phyloP scores from a whole-genome alignment of 2,797 vertebrate species.

The Acanthis flammea region DNA sequence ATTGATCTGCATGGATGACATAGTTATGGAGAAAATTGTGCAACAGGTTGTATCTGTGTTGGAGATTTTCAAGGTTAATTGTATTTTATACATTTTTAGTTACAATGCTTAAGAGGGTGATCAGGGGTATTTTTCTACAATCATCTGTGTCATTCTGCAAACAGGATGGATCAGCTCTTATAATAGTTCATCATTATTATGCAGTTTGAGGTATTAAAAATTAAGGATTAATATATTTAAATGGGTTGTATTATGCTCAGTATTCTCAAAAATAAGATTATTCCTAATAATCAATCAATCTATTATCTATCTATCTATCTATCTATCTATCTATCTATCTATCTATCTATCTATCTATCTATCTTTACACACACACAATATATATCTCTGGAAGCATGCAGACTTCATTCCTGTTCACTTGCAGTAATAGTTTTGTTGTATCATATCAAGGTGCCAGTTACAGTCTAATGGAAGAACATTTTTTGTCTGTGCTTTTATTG shows the following conservation, averaged over 20 bases:
- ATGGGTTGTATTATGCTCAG: neutral
- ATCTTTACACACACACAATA: neutral
- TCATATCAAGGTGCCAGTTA: neutral
- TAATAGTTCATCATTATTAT: neutral
- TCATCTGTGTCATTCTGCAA: neutral
- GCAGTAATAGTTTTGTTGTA: neutral
- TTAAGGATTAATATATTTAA: neutral
- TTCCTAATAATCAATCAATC: neutral
- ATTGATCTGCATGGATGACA: neutral
- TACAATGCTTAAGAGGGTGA: neutral
- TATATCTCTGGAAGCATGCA: neutral
- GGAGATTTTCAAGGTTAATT: neutral
- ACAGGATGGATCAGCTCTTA: neutral
- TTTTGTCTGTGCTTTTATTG: neutral
- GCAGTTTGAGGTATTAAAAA: neutral
- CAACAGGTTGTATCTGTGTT: neutral
- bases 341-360: neutral
- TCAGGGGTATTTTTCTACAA: neutral
- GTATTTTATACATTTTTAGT: neutral
- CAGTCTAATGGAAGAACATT: neutral
- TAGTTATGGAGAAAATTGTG: neutral
- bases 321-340: no score
- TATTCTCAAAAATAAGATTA: neutral
- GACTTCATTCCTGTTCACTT: neutral
- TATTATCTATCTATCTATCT: neutral